Evolutionary conservation across 1,140 invertebrate genomes (phyloP).

Genomic region (Cheumatopsyche charites): DNA sequence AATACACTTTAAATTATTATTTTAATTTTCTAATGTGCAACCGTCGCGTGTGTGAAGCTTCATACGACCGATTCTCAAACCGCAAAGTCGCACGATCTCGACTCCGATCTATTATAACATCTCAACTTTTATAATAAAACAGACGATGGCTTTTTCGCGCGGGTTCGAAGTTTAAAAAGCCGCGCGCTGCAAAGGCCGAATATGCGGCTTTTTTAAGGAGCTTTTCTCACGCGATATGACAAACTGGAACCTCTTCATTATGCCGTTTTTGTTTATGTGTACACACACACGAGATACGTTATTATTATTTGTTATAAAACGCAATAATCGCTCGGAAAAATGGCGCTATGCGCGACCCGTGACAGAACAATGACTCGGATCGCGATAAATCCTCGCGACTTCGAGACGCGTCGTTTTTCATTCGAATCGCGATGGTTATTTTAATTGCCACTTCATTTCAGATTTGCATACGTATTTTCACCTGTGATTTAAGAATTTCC

Average conservation of each 20-base stretch:
- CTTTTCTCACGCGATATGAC: constrained; percentile 39
- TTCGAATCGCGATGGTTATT: not conserved
- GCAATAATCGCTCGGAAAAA: constrained; percentile 13
- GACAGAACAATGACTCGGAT: constrained; percentile 17
- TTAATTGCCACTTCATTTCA: too few species aligned
- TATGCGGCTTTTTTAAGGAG: constrained; percentile 32
- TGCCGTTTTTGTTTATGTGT: not conserved
- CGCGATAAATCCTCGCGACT: constrained; percentile 2
- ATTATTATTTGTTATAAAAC: not conserved
- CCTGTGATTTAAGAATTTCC: too few species aligned
- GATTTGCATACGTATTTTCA: too few species aligned
- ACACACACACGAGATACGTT: not conserved
- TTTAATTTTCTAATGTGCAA: constrained; percentile 5
- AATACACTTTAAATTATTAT: constrained; percentile 3
- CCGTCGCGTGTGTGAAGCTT: not conserved
- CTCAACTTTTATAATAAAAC: not conserved
- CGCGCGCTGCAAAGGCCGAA: not conserved
- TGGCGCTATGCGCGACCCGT: not conserved
- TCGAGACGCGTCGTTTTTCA: constrained; percentile 1
- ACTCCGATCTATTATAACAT: not conserved
- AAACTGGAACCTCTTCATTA: constrained; percentile 33
- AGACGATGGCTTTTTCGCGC: not conserved
- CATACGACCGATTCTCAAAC: constrained; percentile 19
- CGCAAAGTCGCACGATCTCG: not conserved
- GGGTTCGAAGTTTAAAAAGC: constrained; percentile 15